A percentile compares a stretch with the other conserved stretches of the same genome.
phyloP scores from a whole-genome alignment of 2,888 invertebrate species.

The Drosophila nr. medialis region DNA sequence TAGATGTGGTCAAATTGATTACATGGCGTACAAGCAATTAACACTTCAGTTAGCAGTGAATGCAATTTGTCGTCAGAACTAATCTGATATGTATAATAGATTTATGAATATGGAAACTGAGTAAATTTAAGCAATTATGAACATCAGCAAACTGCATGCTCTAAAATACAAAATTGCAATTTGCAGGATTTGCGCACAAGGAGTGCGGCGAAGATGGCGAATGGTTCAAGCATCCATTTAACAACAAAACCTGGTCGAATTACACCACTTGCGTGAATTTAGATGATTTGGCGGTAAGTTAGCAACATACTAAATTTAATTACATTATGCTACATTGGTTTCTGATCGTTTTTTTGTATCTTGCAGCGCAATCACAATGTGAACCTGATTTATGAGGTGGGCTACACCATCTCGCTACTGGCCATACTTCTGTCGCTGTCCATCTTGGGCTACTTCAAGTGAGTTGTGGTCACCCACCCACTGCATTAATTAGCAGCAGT shows the following conservation, averaged over 20 bases:
- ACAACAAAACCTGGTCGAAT: constrained; percentile 93
- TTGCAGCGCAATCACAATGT: constrained; percentile 90
- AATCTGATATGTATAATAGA: constrained; percentile 10
- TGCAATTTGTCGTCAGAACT: constrained; percentile 13
- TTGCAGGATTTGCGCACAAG: constrained; percentile 92
- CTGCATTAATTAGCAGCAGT: constrained; percentile 17
- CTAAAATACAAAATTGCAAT: background rate
- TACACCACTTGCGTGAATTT: constrained; percentile 94
- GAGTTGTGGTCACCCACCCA: constrained; percentile 84
- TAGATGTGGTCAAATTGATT: constrained; percentile 38
- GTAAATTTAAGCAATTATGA: constrained; percentile 1
- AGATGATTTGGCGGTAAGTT: constrained; percentile 87
- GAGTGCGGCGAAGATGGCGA: constrained; percentile 91
- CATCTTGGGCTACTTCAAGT: constrained; percentile 95
- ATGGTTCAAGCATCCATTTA: constrained; percentile 93
- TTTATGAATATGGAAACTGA: constrained; percentile 3
- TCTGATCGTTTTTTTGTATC: background rate
- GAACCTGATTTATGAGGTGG: constrained; percentile 92
- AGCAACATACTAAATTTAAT: constrained; percentile 12
- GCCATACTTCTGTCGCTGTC: constrained; percentile 92
- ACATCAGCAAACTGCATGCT: background rate
- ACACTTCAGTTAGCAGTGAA: constrained; percentile 4
- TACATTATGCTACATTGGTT: background rate
- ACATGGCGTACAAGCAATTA: constrained; percentile 37
- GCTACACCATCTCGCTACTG: constrained; percentile 94